These are phyloP conservation scores for Athene cunicularia DNA, from an alignment of 2,113 vertebrate genomes.

Conservation along the genomic window DNA sequence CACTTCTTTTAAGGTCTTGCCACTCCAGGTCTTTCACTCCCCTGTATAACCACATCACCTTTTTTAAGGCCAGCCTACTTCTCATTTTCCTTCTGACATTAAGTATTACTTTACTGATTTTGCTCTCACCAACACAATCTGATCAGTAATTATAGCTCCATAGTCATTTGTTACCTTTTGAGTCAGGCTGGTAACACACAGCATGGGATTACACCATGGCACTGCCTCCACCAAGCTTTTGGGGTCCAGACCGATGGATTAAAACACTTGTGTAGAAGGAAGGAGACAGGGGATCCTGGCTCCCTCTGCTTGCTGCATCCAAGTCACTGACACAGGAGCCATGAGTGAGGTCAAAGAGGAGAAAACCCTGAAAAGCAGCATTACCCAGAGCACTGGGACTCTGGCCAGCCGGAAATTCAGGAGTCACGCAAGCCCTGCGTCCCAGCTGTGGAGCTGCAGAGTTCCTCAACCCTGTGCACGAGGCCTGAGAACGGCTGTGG, in stretches of 20 bases:
- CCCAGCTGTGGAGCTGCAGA: not conserved
- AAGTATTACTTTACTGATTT: not conserved
- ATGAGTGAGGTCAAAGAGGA: not conserved
- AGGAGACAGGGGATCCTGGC: not conserved
- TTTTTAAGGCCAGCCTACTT: not conserved
- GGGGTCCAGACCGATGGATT: not conserved
- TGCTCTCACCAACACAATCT: not conserved
- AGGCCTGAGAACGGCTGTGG: not conserved
- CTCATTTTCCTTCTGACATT: not conserved
- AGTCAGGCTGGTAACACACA: rapidly evolving
- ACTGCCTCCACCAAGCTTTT: not conserved
- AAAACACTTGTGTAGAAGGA: not conserved
- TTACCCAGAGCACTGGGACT: not conserved
- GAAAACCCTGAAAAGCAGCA: conserved; percentile 52
- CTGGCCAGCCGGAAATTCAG: conserved; percentile 7
- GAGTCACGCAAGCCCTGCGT: conserved; percentile 39
- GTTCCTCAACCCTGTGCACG: not conserved
- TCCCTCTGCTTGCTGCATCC: not conserved
- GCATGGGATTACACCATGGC: not conserved
- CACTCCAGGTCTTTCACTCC: not conserved
- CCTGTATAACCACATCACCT: not conserved
- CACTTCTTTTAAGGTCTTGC: not conserved
- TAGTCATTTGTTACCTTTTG: not conserved
- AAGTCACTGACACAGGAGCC: conserved; percentile 52
- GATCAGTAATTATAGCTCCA: not conserved